Evolutionary conservation across 2,888 invertebrate species (phyloP).

Genomic region (Chouioia cunea): DNA sequence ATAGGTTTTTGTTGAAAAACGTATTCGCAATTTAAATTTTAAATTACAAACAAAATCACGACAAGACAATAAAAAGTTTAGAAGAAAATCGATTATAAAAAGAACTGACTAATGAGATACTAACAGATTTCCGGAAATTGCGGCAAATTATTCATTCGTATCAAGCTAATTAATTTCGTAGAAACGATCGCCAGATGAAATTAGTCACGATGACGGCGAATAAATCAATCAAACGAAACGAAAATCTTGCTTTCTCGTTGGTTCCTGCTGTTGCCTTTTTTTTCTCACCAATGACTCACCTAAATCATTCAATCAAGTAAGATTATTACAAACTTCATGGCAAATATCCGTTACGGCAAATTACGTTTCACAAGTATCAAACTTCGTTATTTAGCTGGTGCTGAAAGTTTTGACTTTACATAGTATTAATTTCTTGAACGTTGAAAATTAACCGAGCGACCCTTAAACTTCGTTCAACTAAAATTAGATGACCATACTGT

Average conservation of each 20-base stretch:
- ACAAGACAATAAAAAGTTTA: not conserved
- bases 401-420: slow-evolving; percentile 20
- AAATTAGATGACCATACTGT: too few species aligned
- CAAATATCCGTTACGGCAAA: too few species aligned
- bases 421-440: slow-evolving; percentile 5
- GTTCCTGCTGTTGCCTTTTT: too few species aligned
- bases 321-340: too few species aligned
- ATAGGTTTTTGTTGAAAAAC: too few species aligned
- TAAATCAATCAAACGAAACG: not conserved
- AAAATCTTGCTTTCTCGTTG: not conserved
- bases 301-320: too few species aligned
- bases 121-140: slow-evolving; percentile 2
- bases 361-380: too few species aligned
- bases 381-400: not conserved
- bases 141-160: slow-evolving; percentile 14
- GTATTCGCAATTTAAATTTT: too few species aligned
- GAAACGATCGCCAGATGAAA: not conserved
- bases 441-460: slow-evolving; percentile 10
- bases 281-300: too few species aligned
- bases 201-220: not conserved
- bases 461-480: not conserved
- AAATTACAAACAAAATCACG: not conserved
- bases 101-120: slow-evolving; percentile 17
- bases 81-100: too few species aligned
- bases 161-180: slow-evolving; percentile 15